Evolutionary conservation across 1,140 invertebrate genomes (phyloP), one percentile per base, ranked within the genome.

Genomic region (Zaprionus ghesquierei): DNA sequence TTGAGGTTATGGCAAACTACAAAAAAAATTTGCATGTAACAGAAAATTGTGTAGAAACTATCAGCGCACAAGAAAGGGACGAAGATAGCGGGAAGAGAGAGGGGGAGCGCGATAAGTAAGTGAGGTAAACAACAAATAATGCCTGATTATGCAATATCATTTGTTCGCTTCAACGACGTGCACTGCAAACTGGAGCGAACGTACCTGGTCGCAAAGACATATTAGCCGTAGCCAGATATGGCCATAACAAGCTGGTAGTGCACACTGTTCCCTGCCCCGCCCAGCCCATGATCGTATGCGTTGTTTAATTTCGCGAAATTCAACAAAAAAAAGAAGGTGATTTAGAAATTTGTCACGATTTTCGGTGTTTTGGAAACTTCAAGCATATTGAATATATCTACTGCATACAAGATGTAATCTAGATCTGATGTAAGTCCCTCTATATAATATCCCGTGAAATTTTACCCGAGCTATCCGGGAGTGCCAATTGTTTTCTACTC

Each of bases 121-220:
- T 75, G 73, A 79, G 61, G 51, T 72, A 69, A 41, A 41, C 15
- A 15, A 78, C 82, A 68, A 87, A 69, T 87, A 89, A 89, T 76
- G 77, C 68, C 63, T 55, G 79, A 89, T 87, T 89, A 79, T 84
- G 84, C 72, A 87, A 89, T 76, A 87, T 77, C 62, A 72, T 87
- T 74, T 89, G 79, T 82, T 76, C 69, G 74, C 69, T 73, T 66
- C 61, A 64, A 60, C 84, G 79, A 87, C 82, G 82, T 87, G 79
- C 79, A 79, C 38, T 77, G 84, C 53, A 89, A 89, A 87, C 79
- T 87, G 79, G 84, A 87, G 79, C 79, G 73, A 46, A 69, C 66
- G 58, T 49, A 74, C 51, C 44, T 31, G 77, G 51, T 49, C 38
- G 27, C 54, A 51, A 50, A 81, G 64, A 64, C 46, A 41, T 61